A percentile compares a stretch with the other conserved stretches of the same genome.
phyloP scores from a whole-genome alignment of 1,140 invertebrate species.

The Aphaenogaster floridana region DNA sequence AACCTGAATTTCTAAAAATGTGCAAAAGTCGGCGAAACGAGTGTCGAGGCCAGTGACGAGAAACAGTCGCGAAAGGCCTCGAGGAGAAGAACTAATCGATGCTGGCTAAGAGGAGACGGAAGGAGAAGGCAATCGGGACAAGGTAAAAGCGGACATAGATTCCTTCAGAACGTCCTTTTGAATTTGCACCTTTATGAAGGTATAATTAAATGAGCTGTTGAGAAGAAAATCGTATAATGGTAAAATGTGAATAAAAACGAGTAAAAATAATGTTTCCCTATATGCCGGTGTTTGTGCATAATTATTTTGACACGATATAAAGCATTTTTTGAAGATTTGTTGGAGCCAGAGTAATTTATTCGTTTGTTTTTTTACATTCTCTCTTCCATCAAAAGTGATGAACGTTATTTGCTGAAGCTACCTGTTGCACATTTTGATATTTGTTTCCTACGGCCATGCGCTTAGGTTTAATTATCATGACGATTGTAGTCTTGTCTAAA shows the following conservation, averaged over 20 bases:
- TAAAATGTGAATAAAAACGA: neutral
- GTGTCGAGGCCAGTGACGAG: constrained; percentile 33
- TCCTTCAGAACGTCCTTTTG: neutral
- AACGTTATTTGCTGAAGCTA: constrained; percentile 59
- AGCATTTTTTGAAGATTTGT: constrained; percentile 44
- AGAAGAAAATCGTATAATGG: neutral
- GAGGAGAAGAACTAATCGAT: constrained; percentile 42
- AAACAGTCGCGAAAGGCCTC: constrained; percentile 15
- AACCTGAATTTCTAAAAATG: constrained; percentile 83
- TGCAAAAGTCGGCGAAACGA: constrained; percentile 54
- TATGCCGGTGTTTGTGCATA: constrained; percentile 14
- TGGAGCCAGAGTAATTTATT: constrained; percentile 23
- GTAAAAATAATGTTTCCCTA: neutral
- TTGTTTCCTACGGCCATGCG: constrained; percentile 49
- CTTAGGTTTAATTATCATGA: constrained; percentile 46
- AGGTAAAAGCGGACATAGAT: neutral
- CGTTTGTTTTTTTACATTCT: constrained; percentile 25
- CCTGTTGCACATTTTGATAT: constrained; percentile 63
- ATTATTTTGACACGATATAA: constrained; percentile 30
- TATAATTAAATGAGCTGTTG: neutral
- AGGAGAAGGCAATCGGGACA: constrained; percentile 13
- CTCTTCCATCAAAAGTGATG: constrained; percentile 48
- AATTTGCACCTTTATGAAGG: constrained; percentile 18
- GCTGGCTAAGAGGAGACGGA: constrained; percentile 30
- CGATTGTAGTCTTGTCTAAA: neutral